A percentile compares a stretch with the other conserved stretches of the same genome.
Evolutionary conservation across 2,888 invertebrate genomes (phyloP).

Genomic region (Sinelater perroti): DNA sequence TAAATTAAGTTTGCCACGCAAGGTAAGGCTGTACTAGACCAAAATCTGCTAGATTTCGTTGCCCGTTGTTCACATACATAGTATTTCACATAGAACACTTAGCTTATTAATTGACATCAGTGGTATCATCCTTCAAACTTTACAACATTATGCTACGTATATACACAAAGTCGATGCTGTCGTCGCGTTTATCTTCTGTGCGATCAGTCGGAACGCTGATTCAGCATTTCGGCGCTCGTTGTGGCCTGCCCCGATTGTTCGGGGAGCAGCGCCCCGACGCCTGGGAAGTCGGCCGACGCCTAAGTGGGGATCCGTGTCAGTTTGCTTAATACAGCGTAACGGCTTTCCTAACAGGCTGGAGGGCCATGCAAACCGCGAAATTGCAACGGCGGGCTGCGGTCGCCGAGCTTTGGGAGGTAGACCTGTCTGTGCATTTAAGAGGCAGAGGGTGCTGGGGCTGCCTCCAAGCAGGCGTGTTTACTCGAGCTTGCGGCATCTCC

Average conservation of each 20-base stretch:
- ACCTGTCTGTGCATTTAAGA: too few species aligned
- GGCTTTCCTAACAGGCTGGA: too few species aligned
- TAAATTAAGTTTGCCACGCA: too few species aligned
- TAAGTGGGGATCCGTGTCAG: conserved; percentile 11
- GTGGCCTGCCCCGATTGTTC: conserved; percentile 8
- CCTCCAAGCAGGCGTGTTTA: too few species aligned
- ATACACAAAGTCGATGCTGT: conserved; percentile 1
- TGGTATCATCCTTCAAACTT: conserved; percentile 26
- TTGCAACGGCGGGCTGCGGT: too few species aligned
- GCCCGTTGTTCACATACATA: conserved; percentile 1
- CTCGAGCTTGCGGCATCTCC: too few species aligned
- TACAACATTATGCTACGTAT: conserved; percentile 15
- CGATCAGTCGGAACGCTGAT: not conserved
- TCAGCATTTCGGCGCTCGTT: conserved; percentile 18
- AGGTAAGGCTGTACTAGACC: too few species aligned
- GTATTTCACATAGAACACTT: conserved; percentile 35
- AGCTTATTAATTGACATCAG: conserved; percentile 38
- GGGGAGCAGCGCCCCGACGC: not conserved
- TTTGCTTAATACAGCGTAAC: conserved; percentile 1
- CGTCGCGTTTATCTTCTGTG: not conserved
- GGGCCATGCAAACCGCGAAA: too few species aligned
- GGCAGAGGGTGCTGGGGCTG: too few species aligned
- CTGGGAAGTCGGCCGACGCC: conserved; percentile 3
- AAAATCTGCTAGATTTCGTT: conserved; percentile 9
- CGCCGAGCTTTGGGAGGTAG: too few species aligned